A percentile compares a stretch with the other conserved stretches of the same genome.
These are phyloP conservation scores for Labeo rohita DNA, from an alignment of 2,113 vertebrate species.

Conservation along the genomic window DNA sequence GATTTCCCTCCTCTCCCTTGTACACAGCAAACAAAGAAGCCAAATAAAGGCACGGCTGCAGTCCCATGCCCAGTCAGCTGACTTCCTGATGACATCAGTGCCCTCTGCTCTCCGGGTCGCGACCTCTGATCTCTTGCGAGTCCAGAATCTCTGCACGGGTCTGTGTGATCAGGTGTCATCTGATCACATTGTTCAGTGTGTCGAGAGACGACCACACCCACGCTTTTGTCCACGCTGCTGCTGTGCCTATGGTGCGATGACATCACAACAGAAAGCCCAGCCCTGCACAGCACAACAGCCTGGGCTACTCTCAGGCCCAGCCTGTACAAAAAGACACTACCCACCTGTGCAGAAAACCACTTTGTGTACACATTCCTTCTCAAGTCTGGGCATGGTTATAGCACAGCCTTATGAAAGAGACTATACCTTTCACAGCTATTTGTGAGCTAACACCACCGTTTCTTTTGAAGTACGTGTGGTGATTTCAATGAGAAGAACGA, in stretches of 20 bases:
- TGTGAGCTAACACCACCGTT: neutral
- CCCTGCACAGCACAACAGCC: constrained; percentile 54
- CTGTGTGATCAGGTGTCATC: constrained; percentile 41
- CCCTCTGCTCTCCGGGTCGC: constrained; percentile 31
- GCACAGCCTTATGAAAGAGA: neutral
- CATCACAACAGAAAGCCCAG: constrained; percentile 59
- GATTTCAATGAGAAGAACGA: neutral
- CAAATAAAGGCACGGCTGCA: constrained; percentile 9
- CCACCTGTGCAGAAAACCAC: constrained; percentile 27
- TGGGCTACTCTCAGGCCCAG: constrained; percentile 7
- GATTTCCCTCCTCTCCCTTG: neutral
- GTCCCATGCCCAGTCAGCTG: constrained; percentile 31
- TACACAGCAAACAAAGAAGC: constrained; percentile 25
- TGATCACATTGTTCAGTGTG: constrained; percentile 7
- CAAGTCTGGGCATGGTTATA: constrained; percentile 36
- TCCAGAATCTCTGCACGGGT: constrained; percentile 20
- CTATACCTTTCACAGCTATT: neutral
- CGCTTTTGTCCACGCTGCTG: constrained; percentile 44
- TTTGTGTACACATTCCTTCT: constrained; percentile 17
- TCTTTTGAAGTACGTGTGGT: neutral
- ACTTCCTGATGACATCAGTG: constrained; percentile 44
- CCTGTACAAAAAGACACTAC: constrained; percentile 37
- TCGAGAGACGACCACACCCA: constrained; percentile 47
- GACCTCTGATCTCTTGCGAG: constrained; percentile 52
- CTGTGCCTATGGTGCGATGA: constrained; percentile 52